Evolutionary conservation across 2,113 vertebrate species (phyloP).

Genomic region (Daboia siamensis): DNA sequence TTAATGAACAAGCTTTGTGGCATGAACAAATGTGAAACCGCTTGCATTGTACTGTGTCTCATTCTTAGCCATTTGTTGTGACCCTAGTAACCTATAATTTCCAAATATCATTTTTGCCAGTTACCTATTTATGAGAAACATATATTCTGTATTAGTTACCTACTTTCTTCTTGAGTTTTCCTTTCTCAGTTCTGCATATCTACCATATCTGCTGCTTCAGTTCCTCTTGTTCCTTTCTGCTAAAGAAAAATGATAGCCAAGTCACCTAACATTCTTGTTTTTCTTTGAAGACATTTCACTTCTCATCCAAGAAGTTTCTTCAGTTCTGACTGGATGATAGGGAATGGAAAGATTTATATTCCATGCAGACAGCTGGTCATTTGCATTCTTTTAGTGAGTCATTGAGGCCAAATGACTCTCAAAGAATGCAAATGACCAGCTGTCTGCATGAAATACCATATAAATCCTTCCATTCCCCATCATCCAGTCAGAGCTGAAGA

Average conservation of each 20-base stretch:
- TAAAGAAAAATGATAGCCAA: background rate
- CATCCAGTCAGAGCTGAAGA: no score
- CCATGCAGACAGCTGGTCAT: no score
- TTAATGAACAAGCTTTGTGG: background rate
- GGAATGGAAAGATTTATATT: no score
- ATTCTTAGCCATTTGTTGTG: background rate
- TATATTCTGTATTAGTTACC: background rate
- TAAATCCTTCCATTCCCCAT: no score
- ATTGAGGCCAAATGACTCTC: no score
- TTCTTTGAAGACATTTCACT: no score
- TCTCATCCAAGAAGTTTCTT: no score
- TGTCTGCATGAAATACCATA: no score
- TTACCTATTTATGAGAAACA: background rate
- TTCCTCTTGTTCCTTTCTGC: background rate
- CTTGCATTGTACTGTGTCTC: background rate
- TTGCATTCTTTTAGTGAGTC: no score
- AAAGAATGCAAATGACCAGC: no score
- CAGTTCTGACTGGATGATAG: no score
- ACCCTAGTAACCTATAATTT: background rate
- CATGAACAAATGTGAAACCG: background rate
- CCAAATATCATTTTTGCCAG: background rate
- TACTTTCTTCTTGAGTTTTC: background rate
- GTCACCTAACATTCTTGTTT: background rate
- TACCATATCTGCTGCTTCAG: background rate
- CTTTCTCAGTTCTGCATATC: background rate